phyloP scores from a whole-genome alignment of 2,797 vertebrate genomes.

The Harpagifer antarcticus region DNA sequence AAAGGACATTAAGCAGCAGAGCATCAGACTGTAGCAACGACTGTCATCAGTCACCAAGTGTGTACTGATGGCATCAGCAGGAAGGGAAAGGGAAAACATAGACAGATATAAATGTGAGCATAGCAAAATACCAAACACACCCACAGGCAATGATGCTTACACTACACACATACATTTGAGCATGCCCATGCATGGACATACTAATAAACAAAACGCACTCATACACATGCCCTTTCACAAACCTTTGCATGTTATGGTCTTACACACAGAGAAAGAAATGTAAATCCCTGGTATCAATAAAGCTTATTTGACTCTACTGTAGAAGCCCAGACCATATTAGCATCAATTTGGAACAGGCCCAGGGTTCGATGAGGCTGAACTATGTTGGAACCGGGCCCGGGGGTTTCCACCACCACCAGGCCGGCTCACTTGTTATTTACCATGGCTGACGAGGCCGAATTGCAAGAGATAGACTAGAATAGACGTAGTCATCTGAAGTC shows the following conservation, averaged over 20 bases:
- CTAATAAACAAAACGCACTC: constrained; percentile 17
- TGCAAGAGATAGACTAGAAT: constrained; percentile 52
- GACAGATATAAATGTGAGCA: constrained; percentile 76
- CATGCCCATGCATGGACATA: constrained; percentile 24
- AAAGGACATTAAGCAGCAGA: constrained; percentile 77
- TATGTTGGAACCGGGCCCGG: constrained; percentile 72
- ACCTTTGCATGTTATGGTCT: constrained; percentile 10
- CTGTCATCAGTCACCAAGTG: constrained; percentile 80
- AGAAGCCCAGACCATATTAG: constrained; percentile 65
- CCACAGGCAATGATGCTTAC: constrained; percentile 60
- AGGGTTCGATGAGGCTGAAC: constrained; percentile 80
- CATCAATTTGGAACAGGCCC: constrained; percentile 76
- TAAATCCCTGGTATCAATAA: constrained; percentile 56
- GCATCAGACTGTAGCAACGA: constrained; percentile 78
- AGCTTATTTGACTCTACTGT: constrained; percentile 47
- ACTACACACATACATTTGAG: constrained; percentile 43
- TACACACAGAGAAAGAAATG: constrained; percentile 41
- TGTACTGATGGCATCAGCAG: constrained; percentile 81
- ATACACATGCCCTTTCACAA: background rate
- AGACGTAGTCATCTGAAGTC: constrained; percentile 34
- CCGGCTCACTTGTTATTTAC: constrained; percentile 63
- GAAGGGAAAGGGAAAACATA: constrained; percentile 66
- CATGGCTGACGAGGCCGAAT: constrained; percentile 59
- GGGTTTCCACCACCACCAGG: constrained; percentile 55
- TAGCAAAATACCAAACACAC: constrained; percentile 60